These are phyloP conservation scores for Ormyrus nitidulus DNA, from an alignment of 2,888 invertebrate species.

Conservation along the genomic window DNA sequence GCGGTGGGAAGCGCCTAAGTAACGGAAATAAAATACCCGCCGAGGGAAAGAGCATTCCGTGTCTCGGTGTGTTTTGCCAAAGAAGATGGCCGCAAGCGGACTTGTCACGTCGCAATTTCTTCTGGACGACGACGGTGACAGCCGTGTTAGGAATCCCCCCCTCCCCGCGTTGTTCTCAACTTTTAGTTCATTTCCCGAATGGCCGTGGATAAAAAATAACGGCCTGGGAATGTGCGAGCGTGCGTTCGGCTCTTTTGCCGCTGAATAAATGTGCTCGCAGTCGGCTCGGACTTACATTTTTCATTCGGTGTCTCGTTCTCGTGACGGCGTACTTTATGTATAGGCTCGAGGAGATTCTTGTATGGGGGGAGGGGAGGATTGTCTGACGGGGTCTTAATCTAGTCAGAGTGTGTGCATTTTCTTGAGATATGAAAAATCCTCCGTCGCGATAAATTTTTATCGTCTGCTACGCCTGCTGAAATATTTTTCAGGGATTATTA, in stretches of 20 bases:
- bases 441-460: constrained; percentile 10
- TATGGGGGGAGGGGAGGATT: neutral
- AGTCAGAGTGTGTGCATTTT: neutral
- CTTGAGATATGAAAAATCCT: neutral
- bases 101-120: constrained; percentile 60
- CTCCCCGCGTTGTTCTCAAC: constrained; percentile 59
- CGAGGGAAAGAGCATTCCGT: constrained; percentile 9
- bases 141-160: constrained; percentile 51
- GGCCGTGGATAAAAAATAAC: constrained; percentile 49
- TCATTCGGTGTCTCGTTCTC: constrained; percentile 17
- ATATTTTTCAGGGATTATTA: neutral
- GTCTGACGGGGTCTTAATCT: constrained; percentile 26
- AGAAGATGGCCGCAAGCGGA: constrained; percentile 42
- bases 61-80: constrained; percentile 56
- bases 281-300: constrained; percentile 9
- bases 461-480: neutral
- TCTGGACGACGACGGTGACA: constrained; percentile 48
- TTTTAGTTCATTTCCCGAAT: constrained; percentile 52
- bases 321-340: neutral
- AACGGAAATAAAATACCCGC: constrained; percentile 26
- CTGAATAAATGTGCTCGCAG: constrained; percentile 1
- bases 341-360: neutral
- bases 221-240: neutral
- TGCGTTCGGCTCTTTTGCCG: neutral
- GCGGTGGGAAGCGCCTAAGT: constrained; percentile 42